Conservation (phyloP, 2,888 invertebrate genomes). For the Dryocosmus kuriphilus region DNA sequence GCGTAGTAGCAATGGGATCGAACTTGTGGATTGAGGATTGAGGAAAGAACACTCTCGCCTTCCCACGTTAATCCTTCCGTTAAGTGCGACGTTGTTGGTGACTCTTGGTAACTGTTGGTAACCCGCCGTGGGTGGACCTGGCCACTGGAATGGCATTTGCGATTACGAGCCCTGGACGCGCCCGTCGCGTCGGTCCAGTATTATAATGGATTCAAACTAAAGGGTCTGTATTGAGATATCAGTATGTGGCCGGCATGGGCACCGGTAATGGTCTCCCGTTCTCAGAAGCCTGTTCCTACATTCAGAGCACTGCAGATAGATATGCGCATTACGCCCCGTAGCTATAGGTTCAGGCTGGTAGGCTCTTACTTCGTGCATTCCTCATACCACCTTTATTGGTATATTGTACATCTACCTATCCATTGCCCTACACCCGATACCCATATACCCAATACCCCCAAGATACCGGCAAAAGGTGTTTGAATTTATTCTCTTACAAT, state of each 20-base stretch:
- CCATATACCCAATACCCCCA: constrained; percentile 52
- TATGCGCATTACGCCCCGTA: constrained; percentile 59
- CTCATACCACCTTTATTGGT: constrained; percentile 13
- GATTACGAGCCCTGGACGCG: constrained; percentile 49
- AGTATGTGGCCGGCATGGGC: constrained; percentile 73
- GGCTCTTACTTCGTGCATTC: constrained; percentile 32
- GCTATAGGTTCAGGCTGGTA: constrained; percentile 49
- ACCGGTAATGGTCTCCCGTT: constrained; percentile 75
- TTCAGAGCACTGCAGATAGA: constrained; percentile 66
- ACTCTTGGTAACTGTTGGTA: constrained; percentile 43
- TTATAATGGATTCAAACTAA: constrained; percentile 77
- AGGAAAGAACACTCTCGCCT: constrained; percentile 43
- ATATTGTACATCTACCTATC: not conserved
- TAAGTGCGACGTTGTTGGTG: constrained; percentile 42
- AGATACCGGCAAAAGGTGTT: constrained; percentile 46
- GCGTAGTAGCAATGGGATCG: not conserved
- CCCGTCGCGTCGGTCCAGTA: constrained; percentile 62
- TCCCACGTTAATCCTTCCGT: constrained; percentile 51
- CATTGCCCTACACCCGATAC: constrained; percentile 43
- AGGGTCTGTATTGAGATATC: constrained; percentile 77
- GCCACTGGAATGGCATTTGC: constrained; percentile 57
- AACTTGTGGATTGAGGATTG: not conserved
- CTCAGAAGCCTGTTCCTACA: constrained; percentile 71
- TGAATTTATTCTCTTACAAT: constrained; percentile 51
- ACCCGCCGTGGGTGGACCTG: constrained; percentile 49